Evolutionary conservation across 37 sponge, comb jelly and placozoan species (phyloP).

Genomic region (Agelas oroides): DNA sequence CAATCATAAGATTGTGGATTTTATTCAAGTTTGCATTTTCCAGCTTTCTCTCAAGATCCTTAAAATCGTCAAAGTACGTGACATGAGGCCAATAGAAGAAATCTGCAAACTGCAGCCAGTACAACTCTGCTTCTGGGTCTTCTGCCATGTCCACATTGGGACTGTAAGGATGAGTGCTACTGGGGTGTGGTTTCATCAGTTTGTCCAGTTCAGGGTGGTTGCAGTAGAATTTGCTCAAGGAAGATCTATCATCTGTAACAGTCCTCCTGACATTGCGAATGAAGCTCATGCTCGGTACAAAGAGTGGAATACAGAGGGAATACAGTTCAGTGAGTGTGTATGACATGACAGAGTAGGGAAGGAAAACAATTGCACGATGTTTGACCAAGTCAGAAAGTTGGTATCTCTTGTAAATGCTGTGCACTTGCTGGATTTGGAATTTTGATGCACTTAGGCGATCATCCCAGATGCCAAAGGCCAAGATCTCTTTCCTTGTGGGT

Average conservation of each 20-base stretch:
- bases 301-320: too few species aligned
- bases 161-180: too few species aligned
- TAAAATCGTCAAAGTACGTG: too few species aligned
- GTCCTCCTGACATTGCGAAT: neutral
- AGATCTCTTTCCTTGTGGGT: constrained; percentile 29
- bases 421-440: constrained; percentile 1
- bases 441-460: too few species aligned
- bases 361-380: constrained; percentile 49
- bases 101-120: too few species aligned
- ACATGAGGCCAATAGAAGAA: too few species aligned
- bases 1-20: too few species aligned
- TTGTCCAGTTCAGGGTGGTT: constrained; percentile 17
- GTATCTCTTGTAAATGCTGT: constrained; percentile 3
- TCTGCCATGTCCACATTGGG: too few species aligned
- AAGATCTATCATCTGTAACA: constrained; percentile 23
- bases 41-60: too few species aligned
- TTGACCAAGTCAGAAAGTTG: constrained; percentile 27
- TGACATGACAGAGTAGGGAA: constrained; percentile 43
- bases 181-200: constrained; percentile 27
- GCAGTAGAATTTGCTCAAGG: constrained; percentile 5
- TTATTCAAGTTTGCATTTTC: too few species aligned
- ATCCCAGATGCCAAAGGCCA: constrained; percentile 17
- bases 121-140: too few species aligned
- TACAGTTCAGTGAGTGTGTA: constrained; percentile 44
- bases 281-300: constrained; percentile 39